phyloP scores from a whole-genome alignment of 2,888 invertebrate genomes.

The Ernsta delagoae region DNA sequence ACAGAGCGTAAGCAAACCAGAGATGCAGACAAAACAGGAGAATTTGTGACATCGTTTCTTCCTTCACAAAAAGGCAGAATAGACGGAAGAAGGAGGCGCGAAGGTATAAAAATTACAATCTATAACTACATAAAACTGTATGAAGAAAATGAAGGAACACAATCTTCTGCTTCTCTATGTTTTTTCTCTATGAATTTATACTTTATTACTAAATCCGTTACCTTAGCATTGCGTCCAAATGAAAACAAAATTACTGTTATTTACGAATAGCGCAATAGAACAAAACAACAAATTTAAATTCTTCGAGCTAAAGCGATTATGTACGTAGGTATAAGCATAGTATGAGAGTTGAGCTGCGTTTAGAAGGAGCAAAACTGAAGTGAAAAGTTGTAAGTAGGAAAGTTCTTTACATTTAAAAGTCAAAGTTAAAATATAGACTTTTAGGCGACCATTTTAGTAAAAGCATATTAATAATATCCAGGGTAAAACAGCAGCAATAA shows the following conservation, averaged over 20 bases:
- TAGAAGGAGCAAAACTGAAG: constrained; percentile 8
- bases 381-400: not conserved
- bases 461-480: too few species aligned
- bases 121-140: too few species aligned
- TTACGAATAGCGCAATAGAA: constrained; percentile 50
- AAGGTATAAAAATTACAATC: too few species aligned
- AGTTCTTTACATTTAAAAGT: too few species aligned
- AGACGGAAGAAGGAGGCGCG: too few species aligned
- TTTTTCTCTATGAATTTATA: constrained; percentile 6
- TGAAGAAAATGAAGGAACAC: too few species aligned
- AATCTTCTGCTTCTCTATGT: constrained; percentile 9
- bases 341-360: constrained; percentile 42
- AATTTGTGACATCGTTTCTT: too few species aligned
- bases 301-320: constrained; percentile 50
- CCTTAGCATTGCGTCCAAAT: constrained; percentile 52
- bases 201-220: constrained; percentile 51
- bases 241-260: constrained; percentile 64
- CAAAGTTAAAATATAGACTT: too few species aligned
- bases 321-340: constrained; percentile 10
- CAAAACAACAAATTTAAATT: constrained; percentile 49
- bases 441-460: too few species aligned
- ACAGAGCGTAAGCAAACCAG: not conserved
- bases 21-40: too few species aligned
- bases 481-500: too few species aligned
- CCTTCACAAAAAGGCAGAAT: too few species aligned